Percentiles rank a stretch among this genome's conserved stretches.
These are phyloP conservation scores for Ctenoplectra terminalis DNA, from an alignment of 1,140 invertebrate species.

Conservation along the genomic window DNA sequence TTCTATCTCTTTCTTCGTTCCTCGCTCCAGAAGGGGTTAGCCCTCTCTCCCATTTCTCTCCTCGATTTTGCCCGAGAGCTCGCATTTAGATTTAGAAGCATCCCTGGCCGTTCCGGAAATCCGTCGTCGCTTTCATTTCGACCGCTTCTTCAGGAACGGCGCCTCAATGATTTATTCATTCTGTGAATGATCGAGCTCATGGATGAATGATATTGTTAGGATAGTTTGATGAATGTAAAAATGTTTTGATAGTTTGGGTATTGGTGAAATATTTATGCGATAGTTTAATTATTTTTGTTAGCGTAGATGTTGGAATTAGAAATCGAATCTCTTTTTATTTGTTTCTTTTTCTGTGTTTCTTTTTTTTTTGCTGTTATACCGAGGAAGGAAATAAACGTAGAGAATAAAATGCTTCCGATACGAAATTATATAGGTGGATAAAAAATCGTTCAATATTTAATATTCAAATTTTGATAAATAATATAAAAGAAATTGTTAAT, in stretches of 20 bases:
- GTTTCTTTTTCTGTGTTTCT: too few species aligned
- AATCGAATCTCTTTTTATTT: too few species aligned
- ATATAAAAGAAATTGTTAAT: too few species aligned
- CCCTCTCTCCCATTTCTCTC: constrained; percentile 16
- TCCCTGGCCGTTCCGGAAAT: constrained; percentile 46
- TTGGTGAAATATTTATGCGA: too few species aligned
- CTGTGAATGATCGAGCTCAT: neutral
- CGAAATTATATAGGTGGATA: too few species aligned
- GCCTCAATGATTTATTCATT: neutral
- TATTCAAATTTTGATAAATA: too few species aligned
- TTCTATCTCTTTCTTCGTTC: constrained; percentile 17
- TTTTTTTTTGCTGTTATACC: too few species aligned
- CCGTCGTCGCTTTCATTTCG: constrained; percentile 23
- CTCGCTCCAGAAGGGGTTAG: constrained; percentile 3
- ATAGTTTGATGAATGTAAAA: neutral
- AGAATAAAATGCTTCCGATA: too few species aligned
- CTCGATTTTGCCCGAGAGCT: constrained; percentile 40
- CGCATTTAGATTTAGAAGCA: constrained; percentile 43
- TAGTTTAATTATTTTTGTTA: too few species aligned
- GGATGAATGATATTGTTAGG: neutral
- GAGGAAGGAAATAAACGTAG: too few species aligned
- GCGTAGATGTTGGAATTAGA: too few species aligned
- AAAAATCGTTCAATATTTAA: too few species aligned
- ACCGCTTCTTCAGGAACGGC: neutral
- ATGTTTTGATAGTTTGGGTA: neutral